Evolutionary conservation across 2,113 vertebrate species (phyloP), one percentile per base, ranked within the genome.

Genomic region (Mirza zaza): DNA sequence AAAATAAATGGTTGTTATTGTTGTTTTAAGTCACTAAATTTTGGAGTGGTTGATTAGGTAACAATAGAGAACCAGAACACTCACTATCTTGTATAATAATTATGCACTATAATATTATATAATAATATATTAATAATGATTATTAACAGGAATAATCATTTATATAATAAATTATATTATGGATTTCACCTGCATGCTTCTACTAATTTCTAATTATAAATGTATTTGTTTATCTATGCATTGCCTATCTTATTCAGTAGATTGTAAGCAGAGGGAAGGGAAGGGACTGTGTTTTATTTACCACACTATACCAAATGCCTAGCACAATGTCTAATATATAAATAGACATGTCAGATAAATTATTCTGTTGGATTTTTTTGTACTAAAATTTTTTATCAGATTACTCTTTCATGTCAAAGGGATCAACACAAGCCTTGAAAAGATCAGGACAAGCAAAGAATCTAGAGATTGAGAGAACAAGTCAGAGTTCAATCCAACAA

Each of bases 341-440:
- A 77, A 50, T 57, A 42, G 61, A 90, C 15, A 50, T 45, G 14
- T 79, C 71, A 55, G 2, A 59, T 59, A 52, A 15, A 50, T 34
- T 59, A 83, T 87, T 39, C 20, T 84, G 59, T 13, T 82, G 29
- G 7, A 21, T 76, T 20, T 21, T 61, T 87, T 91, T 50, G 27
- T 52, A 45, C 27, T 68, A 80, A 86, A 87, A 61, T 80, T 80
- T 97, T 97, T 97, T 55, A 73, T 59, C 36, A 52, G 11, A 14
- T 67, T 73, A 8, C 34, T 75, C 45, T 91, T 79, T 42, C 8
- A 18, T 82, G 21, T 67, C 9, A 79, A 80, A 81, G 25, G 25
- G 82, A 77, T 70, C 50, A 87, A 82, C 15, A 90, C 1, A 76
- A 71, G 45, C 32, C 4, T 45, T 71, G 45, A 95, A 86, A 86